phyloP scores from a whole-genome alignment of 2,797 vertebrate genomes.

The Coccyzus lansbergi region DNA sequence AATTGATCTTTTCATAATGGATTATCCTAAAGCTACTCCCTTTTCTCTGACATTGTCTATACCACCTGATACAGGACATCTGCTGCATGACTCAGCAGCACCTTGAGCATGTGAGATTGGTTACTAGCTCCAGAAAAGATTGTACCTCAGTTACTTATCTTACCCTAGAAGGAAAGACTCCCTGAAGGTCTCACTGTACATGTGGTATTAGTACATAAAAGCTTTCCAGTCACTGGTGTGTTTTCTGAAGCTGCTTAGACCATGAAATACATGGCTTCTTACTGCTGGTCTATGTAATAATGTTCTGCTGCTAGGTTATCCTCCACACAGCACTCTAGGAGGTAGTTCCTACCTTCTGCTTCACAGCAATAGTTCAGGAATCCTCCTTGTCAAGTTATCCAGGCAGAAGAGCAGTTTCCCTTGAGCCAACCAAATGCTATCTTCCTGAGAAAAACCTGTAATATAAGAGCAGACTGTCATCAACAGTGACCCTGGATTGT shows the following conservation, averaged over 20 bases:
- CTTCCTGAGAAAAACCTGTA: background rate
- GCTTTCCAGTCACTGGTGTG: background rate
- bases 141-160: background rate
- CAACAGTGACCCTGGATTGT: background rate
- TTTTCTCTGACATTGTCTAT: background rate
- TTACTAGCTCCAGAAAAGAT: background rate
- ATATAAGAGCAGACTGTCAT: background rate
- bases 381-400: background rate
- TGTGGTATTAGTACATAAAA: background rate
- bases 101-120: background rate
- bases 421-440: background rate
- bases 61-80: rapidly evolving
- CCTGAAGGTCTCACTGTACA: background rate
- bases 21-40: background rate
- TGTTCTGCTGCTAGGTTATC: background rate
- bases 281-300: background rate
- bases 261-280: background rate
- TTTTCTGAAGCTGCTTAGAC: background rate
- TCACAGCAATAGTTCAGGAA: background rate
- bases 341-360: background rate
- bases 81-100: background rate
- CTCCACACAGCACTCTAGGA: background rate
- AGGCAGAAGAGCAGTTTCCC: background rate
- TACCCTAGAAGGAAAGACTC: background rate
- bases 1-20: background rate